phyloP scores from a whole-genome alignment of 2,113 vertebrate genomes.

The Apeltes quadracus region DNA sequence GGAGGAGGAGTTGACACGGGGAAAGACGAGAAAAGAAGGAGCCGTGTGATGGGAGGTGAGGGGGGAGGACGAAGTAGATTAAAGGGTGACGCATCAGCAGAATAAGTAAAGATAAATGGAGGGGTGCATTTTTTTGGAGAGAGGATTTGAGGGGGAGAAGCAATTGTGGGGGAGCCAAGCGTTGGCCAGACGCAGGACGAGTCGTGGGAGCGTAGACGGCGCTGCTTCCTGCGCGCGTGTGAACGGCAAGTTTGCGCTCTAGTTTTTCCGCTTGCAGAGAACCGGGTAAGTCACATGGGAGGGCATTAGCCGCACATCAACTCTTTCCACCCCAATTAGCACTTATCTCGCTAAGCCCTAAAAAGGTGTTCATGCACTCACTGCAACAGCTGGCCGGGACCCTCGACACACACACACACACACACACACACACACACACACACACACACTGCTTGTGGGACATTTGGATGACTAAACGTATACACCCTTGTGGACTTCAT shows the following conservation, averaged over 20 bases:
- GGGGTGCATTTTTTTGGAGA: not conserved
- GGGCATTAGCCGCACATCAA: constrained; percentile 48
- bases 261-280: constrained; percentile 36
- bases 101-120: constrained; percentile 14
- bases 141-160: not conserved
- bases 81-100: not conserved
- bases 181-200: not conserved
- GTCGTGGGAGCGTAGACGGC: constrained; percentile 1
- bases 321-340: constrained; percentile 76
- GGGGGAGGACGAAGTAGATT: not conserved
- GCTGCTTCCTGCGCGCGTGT: constrained; percentile 13
- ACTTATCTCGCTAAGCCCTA: constrained; percentile 70
- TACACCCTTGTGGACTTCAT: constrained; percentile 21
- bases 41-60: not conserved
- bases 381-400: constrained; percentile 68
- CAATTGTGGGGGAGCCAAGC: not conserved
- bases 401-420: constrained; percentile 37
- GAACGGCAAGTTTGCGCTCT: constrained; percentile 27
- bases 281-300: constrained; percentile 49
- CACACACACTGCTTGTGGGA: constrained; percentile 40
- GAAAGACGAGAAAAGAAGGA: not conserved
- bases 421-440: constrained; percentile 1
- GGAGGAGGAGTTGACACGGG: constrained; percentile 2
- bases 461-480: constrained; percentile 47
- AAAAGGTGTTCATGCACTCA: constrained; percentile 75